phyloP scores from a whole-genome alignment of 2,888 invertebrate species.

The Apoda limacodes region DNA sequence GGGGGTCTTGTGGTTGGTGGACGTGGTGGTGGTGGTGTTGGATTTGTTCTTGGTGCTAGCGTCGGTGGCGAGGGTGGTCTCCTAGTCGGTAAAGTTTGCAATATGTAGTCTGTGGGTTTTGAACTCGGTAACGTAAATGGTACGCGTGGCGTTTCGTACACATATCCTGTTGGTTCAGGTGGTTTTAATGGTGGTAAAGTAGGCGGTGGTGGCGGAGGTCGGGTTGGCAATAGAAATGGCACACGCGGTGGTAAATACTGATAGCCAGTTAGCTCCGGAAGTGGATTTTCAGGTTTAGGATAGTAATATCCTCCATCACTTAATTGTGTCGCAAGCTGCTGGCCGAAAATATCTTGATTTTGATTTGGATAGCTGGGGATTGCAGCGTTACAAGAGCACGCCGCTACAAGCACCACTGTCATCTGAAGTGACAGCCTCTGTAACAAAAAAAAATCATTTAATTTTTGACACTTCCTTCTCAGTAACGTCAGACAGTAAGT shows the following conservation, averaged over 20 bases:
- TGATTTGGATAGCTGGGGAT: conserved; percentile 43
- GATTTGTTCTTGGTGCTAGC: conserved; percentile 5
- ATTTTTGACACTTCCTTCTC: too few species aligned
- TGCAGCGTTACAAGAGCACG: conserved; percentile 48
- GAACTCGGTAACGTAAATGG: conserved; percentile 14
- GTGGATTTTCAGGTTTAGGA: conserved; percentile 51
- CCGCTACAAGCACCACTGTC: conserved; percentile 54
- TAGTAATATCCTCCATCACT: conserved; percentile 63
- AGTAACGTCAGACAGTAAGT: too few species aligned
- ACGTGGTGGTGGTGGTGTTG: conserved; percentile 6
- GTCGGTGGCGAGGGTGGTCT: conserved; percentile 13
- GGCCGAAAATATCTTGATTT: conserved; percentile 52
- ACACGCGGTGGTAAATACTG: conserved; percentile 26
- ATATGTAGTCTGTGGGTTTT: conserved; percentile 15
- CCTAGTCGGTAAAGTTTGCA: conserved; percentile 9
- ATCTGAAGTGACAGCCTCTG: conserved; percentile 64
- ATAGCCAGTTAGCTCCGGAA: conserved; percentile 52
- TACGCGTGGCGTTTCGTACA: conserved; percentile 13
- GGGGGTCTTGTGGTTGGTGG: conserved; percentile 9
- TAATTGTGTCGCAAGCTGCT: conserved; percentile 43
- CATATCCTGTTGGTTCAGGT: conserved; percentile 13
- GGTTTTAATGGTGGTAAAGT: conserved; percentile 16
- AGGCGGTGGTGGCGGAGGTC: conserved; percentile 15
- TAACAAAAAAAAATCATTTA: conserved; percentile 25
- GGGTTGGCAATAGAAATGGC: conserved; percentile 14